Conservation (phyloP, 92 coral and sea anemone genomes). For the Muricea muricata region DNA sequence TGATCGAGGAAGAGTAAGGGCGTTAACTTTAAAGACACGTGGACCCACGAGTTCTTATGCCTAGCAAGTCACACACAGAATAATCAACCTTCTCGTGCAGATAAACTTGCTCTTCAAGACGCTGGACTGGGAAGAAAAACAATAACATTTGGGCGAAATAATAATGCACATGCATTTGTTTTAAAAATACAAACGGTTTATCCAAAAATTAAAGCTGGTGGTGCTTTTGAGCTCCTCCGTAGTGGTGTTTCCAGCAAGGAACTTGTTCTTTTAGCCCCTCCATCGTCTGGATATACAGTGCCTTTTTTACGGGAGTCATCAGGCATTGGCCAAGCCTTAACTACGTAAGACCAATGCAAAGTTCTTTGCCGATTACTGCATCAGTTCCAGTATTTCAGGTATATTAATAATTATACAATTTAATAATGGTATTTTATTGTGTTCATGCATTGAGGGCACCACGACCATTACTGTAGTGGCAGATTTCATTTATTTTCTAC, state of each 20-base stretch:
- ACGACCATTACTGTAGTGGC: too few relatives aligned
- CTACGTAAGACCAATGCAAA: constrained; percentile 53
- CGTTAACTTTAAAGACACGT: constrained; percentile 26
- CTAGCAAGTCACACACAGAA: constrained; percentile 7
- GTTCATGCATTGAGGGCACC: too few relatives aligned
- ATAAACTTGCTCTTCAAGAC: constrained; percentile 26
- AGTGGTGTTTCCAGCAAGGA: constrained; percentile 34
- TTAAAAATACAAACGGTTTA: constrained; percentile 3
- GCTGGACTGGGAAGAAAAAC: constrained; percentile 29
- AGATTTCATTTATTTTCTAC: too few relatives aligned
- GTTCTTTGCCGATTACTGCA: neutral
- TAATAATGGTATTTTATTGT: too few relatives aligned
- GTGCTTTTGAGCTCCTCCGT: constrained; percentile 29
- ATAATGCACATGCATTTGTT: constrained; percentile 26
- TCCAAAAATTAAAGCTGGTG: constrained; percentile 28
- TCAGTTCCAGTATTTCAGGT: neutral
- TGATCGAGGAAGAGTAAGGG: constrained; percentile 13
- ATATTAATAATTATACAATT: neutral
- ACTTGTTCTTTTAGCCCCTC: constrained; percentile 33
- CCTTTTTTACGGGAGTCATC: constrained; percentile 37
- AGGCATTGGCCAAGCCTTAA: constrained; percentile 56
- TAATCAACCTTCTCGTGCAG: neutral
- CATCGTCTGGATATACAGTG: constrained; percentile 41
- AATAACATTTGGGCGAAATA: neutral
- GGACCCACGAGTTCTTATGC: constrained; percentile 48